phyloP scores from a whole-genome alignment of 2,113 vertebrate genomes.

The Odontophorus gujanensis region DNA sequence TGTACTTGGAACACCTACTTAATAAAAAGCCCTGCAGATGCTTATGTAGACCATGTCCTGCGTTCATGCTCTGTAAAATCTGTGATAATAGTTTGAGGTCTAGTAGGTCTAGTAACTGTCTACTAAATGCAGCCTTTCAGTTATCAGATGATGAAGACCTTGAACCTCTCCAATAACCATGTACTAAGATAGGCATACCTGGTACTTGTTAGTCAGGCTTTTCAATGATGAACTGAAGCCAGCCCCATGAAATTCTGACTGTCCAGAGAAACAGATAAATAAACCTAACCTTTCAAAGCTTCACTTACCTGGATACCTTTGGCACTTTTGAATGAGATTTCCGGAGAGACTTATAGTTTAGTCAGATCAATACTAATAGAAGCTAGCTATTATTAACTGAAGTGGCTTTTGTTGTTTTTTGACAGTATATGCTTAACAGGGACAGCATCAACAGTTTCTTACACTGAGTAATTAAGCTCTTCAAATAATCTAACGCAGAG shows the following conservation, averaged over 20 bases:
- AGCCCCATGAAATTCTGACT: not conserved
- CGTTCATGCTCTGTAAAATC: not conserved
- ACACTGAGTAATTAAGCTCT: not conserved
- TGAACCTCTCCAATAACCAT: not conserved
- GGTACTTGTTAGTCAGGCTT: not conserved
- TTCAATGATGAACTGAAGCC: not conserved
- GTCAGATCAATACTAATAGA: not conserved
- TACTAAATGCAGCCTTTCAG: not conserved
- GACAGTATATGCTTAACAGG: not conserved
- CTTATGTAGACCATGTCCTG: fast-evolving
- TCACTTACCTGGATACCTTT: not conserved
- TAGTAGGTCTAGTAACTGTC: not conserved
- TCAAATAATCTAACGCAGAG: not conserved
- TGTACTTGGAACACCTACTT: not conserved
- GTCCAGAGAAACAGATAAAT: not conserved
- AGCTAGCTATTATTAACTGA: not conserved
- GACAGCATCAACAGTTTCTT: not conserved
- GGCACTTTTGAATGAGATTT: not conserved
- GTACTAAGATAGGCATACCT: not conserved
- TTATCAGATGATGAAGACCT: not conserved
- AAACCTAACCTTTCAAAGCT: not conserved
- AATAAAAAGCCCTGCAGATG: not conserved
- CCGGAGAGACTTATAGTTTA: not conserved
- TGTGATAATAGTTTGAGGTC: not conserved
- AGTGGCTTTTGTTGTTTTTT: not conserved